Base-by-base conservation (phyloP, 2,113 vertebrate genomes). In the Rhabdomys dilectus region DNA sequence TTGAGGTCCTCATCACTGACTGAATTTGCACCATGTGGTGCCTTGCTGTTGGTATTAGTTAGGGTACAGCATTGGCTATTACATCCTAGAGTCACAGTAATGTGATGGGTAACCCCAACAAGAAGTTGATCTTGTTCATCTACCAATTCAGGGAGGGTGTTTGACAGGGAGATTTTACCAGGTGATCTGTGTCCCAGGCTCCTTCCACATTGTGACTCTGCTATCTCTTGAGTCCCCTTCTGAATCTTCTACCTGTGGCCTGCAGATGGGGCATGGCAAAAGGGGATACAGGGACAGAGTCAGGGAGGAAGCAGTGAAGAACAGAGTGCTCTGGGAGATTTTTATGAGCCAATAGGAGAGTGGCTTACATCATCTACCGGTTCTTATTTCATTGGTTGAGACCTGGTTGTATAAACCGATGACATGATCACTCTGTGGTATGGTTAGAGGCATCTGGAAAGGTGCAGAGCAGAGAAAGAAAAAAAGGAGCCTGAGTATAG, bases 201-300 rank as follows among this genome's bases (percentile, higher is more conserved):
- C 70, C 92, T 89, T 91, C 88, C 10, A 62, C 22, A 39, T 31
- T 76, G 58, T 85, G 72, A 53, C n/a, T 94, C 84, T 80, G n/a
- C 10, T 12, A 4, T 48, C 73, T 80, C 31, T 31, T 3, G 62
- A 60, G 3, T n/a, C 13, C 39, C 60, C 21, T 72, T 56, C 42
- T 70, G 31, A 16, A 66, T 72, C 42, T 75, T 76, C 4, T 53
- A 24, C 39, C 70, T 17, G 13, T 73, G 53, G 26, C 58, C 42
- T 60, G 5, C 5, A 31, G 7, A 34, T 0, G 0, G 48, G 34
- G 4, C 7, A 51, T 15, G 17, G 58, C n/a, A 29, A 48, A 36
- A 80, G 66, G 53, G 7, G 56, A 62, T 12, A 42, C 22, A 84
- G n/a, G 36, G 56, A 24, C 36, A 60, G 56, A 84, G 36, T 24